Conservation (phyloP, 2,888 invertebrate genomes). For the Ormia ochracea region DNA sequence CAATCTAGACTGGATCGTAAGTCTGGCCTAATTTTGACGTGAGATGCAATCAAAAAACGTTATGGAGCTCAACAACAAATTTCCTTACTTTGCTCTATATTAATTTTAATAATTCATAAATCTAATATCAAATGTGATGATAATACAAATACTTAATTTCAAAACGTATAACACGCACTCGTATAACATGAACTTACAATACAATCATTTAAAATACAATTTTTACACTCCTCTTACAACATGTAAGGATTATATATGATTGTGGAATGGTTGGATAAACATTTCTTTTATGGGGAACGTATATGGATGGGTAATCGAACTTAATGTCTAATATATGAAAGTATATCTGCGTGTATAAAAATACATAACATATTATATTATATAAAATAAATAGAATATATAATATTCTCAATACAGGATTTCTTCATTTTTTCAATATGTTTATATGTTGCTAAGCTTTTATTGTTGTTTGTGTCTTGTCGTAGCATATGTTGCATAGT, state of each 20-base stretch:
- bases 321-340: not conserved
- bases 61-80: too few relatives aligned
- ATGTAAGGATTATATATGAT: not conserved
- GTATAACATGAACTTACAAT: slow-evolving; percentile 41
- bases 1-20: too few relatives aligned
- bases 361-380: not conserved
- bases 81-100: too few relatives aligned
- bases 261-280: not conserved
- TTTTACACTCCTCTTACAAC: not conserved
- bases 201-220: slow-evolving; percentile 22
- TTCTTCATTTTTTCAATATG: not conserved
- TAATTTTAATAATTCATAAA: slow-evolving; percentile 51
- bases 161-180: slow-evolving; percentile 31
- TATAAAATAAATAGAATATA: slow-evolving; percentile 19
- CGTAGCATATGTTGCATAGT: slow-evolving; percentile 65
- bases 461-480: slow-evolving; percentile 61
- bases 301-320: not conserved
- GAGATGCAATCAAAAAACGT: too few relatives aligned
- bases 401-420: slow-evolving; percentile 48
- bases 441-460: slow-evolving; percentile 44
- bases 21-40: too few relatives aligned
- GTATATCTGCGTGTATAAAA: not conserved
- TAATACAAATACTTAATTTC: slow-evolving; percentile 45
- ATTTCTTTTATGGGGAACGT: not conserved
- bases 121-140: slow-evolving; percentile 43